Base-by-base conservation (phyloP, 2,113 vertebrate species). In the Clarias batrachus region DNA sequence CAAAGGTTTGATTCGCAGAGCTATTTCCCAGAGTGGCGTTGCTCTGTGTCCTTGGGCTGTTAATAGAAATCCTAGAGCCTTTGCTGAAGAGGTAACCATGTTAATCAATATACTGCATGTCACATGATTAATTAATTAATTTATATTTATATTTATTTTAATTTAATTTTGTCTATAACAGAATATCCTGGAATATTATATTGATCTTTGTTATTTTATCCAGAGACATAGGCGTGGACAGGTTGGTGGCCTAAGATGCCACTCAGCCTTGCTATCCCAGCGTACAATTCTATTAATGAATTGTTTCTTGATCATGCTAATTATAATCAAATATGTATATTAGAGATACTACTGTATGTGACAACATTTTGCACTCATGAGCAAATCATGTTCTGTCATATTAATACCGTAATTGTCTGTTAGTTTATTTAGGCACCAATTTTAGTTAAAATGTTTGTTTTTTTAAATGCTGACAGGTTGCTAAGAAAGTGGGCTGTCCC, bases 11-110 rank as follows among this genome's bases (percentile, higher is more conserved):
- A 90, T 98, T 91, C 96, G 90, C 84, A 94, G 97, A 90, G 97
- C 96, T 89, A 99, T 99, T 91, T 97, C 96, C 87, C 97, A 99
- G 93, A 99, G 98, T 0, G 98, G 98, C 0, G 96, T 97, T 0
- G 94, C 93, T 0, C n/a, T 96, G 14, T 95, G 95, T 89, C 92
- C 96, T 25, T 99, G 97, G 97, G 96, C 84, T n/a, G 80, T 98
- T 89, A 97, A 96, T 92, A 93, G 5, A 74, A 91, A 97, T 37
- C 97, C 98, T 0, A 95, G 97, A 1, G 25, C 0, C 33, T 93
- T 92, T 88, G 96, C 98, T 60, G 93, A 94, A 81, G 90, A 91
- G 95, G 98, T 98, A 82, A 84, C 77, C 4, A 82, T 66, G 17
- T 16, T 25, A 48, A 48, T 48, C 48, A 48, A 25, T 77, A 25